Evolutionary conservation across 2,888 invertebrate species (phyloP).

Genomic region (Heliconius hortense): DNA sequence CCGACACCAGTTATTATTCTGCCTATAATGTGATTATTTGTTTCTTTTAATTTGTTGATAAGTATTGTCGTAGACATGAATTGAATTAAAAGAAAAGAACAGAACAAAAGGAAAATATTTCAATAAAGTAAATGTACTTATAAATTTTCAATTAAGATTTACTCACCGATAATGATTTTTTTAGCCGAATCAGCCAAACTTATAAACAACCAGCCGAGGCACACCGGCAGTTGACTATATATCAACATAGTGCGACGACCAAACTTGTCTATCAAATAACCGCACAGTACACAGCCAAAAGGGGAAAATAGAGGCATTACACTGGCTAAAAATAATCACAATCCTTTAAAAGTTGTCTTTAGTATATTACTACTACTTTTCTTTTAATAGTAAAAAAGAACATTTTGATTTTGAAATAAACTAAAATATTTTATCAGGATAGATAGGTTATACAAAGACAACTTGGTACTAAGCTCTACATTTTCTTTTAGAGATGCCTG

Average conservation of each 20-base stretch:
- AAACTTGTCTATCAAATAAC: slow-evolving; percentile 83
- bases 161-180: slow-evolving; percentile 79
- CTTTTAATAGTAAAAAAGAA: too few relatives aligned
- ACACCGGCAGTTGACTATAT: slow-evolving; percentile 82
- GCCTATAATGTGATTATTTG: background rate
- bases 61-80: background rate
- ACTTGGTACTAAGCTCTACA: too few relatives aligned
- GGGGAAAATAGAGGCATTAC: slow-evolving; percentile 81
- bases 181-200: slow-evolving; percentile 70
- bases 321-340: slow-evolving; percentile 72
- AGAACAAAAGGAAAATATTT: background rate
- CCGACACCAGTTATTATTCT: slow-evolving; percentile 83
- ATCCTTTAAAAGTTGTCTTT: background rate
- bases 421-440: too few relatives aligned
- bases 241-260: slow-evolving; percentile 83
- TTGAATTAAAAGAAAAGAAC: background rate
- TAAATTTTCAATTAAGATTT: background rate
- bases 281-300: slow-evolving; percentile 84
- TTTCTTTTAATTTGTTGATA: background rate
- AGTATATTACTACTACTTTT: too few relatives aligned
- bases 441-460: too few relatives aligned
- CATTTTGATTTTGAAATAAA: too few relatives aligned
- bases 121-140: background rate
- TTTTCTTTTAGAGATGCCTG: too few relatives aligned
- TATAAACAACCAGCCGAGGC: slow-evolving; percentile 84